Conservation (phyloP, 2,113 vertebrate genomes). For the Cavia aperea region DNA sequence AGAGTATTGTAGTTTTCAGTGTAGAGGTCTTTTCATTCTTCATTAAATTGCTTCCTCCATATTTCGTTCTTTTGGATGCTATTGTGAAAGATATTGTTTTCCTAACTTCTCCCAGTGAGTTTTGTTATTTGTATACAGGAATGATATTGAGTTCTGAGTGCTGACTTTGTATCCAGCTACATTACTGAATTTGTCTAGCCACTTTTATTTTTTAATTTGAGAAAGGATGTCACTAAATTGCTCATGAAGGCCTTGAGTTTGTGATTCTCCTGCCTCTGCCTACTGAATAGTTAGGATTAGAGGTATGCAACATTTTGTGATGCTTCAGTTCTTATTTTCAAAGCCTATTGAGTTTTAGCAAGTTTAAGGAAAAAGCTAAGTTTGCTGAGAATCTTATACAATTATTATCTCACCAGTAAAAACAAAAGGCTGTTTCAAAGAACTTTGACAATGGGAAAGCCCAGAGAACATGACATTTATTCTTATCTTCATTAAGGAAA, state of each 20-base stretch:
- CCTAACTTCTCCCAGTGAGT: too few relatives aligned
- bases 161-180: too few relatives aligned
- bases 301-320: neutral
- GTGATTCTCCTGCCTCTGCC: neutral
- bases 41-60: too few relatives aligned
- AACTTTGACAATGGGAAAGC: conserved; percentile 44
- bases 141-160: too few relatives aligned
- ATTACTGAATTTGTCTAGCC: neutral
- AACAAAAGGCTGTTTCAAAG: conserved; percentile 74
- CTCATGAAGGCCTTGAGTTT: neutral
- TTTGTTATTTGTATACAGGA: too few relatives aligned
- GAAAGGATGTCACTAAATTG: neutral
- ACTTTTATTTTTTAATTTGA: neutral
- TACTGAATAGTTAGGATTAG: neutral
- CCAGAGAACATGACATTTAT: conserved; percentile 3
- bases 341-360: conserved; percentile 59
- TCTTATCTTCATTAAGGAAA: conserved; percentile 2
- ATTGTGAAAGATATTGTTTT: too few relatives aligned
- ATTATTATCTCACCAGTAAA: conserved; percentile 64
- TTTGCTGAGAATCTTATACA: conserved; percentile 66
- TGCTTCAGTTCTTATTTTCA: conserved; percentile 60
- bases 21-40: too few relatives aligned
- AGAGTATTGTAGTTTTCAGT: too few relatives aligned
- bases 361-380: conserved; percentile 71
- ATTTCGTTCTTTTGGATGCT: too few relatives aligned